phyloP scores from a whole-genome alignment of 2,888 invertebrate genomes.

The Drosophila robusta region DNA sequence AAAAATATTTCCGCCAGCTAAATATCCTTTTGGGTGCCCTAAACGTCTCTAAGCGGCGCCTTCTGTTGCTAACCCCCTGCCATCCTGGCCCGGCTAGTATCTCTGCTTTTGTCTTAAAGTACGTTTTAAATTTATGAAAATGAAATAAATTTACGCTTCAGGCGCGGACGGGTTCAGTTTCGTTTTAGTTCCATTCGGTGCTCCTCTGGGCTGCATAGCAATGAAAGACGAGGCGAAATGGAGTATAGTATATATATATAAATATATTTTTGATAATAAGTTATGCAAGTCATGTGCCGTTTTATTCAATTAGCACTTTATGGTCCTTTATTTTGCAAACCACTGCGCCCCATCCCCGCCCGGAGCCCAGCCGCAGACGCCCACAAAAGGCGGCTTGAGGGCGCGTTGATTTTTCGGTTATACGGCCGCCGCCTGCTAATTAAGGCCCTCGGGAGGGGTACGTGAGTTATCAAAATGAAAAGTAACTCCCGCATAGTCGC shows the following conservation, averaged over 20 bases:
- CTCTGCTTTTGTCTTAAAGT: slow-evolving; percentile 58
- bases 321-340: slow-evolving; percentile 79
- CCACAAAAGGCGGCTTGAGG: slow-evolving; percentile 46
- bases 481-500: slow-evolving; percentile 63
- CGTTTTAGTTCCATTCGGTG: slow-evolving; percentile 3
- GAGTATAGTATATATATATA: slow-evolving; percentile 36
- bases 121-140: slow-evolving; percentile 79
- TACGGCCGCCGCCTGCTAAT: slow-evolving; percentile 79
- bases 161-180: slow-evolving; percentile 63
- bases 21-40: slow-evolving; percentile 78
- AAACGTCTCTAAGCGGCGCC: slow-evolving; percentile 69
- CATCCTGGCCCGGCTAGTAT: background rate
- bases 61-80: slow-evolving; percentile 36
- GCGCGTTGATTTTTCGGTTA: slow-evolving; percentile 82
- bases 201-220: slow-evolving; percentile 58
- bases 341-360: slow-evolving; percentile 10
- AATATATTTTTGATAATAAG: slow-evolving; percentile 77
- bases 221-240: slow-evolving; percentile 50
- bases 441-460: slow-evolving; percentile 76
- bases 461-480: slow-evolving; percentile 82
- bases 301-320: slow-evolving; percentile 84
- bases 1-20: slow-evolving; percentile 83
- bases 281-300: slow-evolving; percentile 83
- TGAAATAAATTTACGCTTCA: slow-evolving; percentile 67
- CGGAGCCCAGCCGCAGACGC: slow-evolving; percentile 2